Evolutionary conservation across 2,113 vertebrate genomes (phyloP).

Genomic region (Campylorhamphus procurvoides): DNA sequence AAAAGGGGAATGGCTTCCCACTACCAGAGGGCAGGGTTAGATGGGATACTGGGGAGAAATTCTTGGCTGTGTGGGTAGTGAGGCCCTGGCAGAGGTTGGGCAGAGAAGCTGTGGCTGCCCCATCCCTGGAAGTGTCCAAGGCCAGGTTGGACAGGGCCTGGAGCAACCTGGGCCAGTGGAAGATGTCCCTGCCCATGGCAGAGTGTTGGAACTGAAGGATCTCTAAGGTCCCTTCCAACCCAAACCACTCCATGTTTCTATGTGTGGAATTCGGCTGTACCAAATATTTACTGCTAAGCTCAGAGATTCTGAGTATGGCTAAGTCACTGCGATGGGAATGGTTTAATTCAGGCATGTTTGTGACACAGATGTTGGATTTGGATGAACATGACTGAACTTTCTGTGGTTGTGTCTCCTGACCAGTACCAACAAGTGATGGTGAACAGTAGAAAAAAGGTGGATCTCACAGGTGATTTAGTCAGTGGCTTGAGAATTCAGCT

Average conservation of each 20-base stretch:
- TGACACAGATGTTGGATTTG: not conserved
- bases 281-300: not conserved
- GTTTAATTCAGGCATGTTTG: not conserved
- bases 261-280: not conserved
- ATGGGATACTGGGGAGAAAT: not conserved
- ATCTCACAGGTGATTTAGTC: not conserved
- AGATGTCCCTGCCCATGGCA: not conserved
- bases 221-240: not conserved
- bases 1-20: not conserved
- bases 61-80: fast-evolving
- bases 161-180: not conserved
- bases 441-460: not conserved
- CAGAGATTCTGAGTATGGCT: not conserved
- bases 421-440: not conserved
- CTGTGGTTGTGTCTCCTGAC: not conserved
- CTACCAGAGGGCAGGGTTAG: not conserved
- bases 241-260: not conserved
- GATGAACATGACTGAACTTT: not conserved
- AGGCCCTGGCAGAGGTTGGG: not conserved
- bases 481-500: not conserved
- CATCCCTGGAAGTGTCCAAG: not conserved
- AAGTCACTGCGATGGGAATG: not conserved
- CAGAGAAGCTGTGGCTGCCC: not conserved
- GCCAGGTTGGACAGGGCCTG: fast-evolving
- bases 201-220: fast-evolving